phyloP scores from a whole-genome alignment of 2,797 vertebrate genomes.

The Anas flavirostris region DNA sequence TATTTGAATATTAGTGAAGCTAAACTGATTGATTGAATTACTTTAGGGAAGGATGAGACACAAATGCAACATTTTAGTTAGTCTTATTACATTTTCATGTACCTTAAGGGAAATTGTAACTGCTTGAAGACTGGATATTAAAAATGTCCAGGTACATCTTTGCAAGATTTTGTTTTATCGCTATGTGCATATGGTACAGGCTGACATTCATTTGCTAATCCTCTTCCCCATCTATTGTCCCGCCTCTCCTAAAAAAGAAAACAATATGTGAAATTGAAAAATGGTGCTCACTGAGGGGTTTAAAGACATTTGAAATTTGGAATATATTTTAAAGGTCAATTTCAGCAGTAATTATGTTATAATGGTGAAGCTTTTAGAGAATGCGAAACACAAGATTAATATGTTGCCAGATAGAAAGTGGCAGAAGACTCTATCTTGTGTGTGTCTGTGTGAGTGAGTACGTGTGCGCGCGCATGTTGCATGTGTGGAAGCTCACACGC shows the following conservation, averaged over 20 bases:
- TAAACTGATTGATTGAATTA: conserved; percentile 73
- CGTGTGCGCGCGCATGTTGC: fast-evolving
- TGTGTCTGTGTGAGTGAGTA: neutral
- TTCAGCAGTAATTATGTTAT: conserved; percentile 82
- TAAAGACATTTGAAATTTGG: conserved; percentile 83
- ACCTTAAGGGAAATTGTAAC: conserved; percentile 54
- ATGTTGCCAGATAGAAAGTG: conserved; percentile 57
- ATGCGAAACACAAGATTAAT: conserved; percentile 68
- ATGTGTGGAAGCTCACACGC: neutral
- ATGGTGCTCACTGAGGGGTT: conserved; percentile 80
- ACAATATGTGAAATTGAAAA: conserved; percentile 80
- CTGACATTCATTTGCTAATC: conserved; percentile 50
- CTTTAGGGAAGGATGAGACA: conserved; percentile 52
- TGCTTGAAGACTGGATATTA: conserved; percentile 36
- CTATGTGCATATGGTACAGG: conserved; percentile 48
- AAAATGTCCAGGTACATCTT: conserved; percentile 52
- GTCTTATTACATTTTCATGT: conserved; percentile 58
- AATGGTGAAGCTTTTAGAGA: conserved; percentile 78
- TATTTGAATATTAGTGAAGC: conserved; percentile 70
- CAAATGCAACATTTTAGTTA: conserved; percentile 65
- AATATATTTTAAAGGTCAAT: conserved; percentile 85
- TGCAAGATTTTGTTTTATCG: conserved; percentile 41
- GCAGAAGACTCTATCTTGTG: conserved; percentile 36
- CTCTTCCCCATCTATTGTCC: conserved; percentile 48
- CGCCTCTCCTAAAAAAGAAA: conserved; percentile 64